phyloP scores from a whole-genome alignment of 37 sponge, comb jelly and placozoan genomes.

The Oscarella lobularis region DNA sequence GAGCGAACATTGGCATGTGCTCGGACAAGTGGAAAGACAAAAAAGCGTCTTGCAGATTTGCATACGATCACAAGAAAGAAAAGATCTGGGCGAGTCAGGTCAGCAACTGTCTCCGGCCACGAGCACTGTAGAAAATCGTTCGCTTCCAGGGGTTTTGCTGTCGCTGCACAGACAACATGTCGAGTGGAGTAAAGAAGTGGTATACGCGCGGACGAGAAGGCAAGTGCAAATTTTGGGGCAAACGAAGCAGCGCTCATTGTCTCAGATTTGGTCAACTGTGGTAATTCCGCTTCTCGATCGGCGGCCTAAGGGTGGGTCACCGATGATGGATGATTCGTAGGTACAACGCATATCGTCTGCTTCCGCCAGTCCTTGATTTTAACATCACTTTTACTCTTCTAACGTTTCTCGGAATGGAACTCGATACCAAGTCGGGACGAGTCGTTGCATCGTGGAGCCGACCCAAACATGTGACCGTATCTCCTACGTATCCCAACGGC shows the following conservation, averaged over 20 bases:
- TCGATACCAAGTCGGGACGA: background rate
- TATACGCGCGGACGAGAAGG: background rate
- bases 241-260: constrained; percentile 27
- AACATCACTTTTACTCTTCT: background rate
- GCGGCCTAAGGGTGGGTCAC: no score
- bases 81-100: constrained; percentile 79
- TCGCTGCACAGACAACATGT: constrained; percentile 9
- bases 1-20: no score
- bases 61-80: constrained; percentile 13
- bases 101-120: background rate
- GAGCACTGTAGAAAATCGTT: background rate
- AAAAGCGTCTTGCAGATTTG: constrained; percentile 31
- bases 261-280: constrained; percentile 27
- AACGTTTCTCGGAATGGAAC: background rate
- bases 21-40: constrained; percentile 44
- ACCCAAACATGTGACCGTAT: background rate
- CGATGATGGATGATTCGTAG: no score
- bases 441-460: background rate
- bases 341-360: background rate
- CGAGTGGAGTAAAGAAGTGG: background rate
- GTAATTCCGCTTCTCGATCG: constrained; percentile 14
- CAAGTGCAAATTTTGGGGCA: constrained; percentile 5
- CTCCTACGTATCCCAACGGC: background rate
- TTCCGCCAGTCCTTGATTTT: background rate
- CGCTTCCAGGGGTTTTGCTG: constrained; percentile 53